phyloP scores from a whole-genome alignment of 2,113 vertebrate species.

The Pituophis catenifer region DNA sequence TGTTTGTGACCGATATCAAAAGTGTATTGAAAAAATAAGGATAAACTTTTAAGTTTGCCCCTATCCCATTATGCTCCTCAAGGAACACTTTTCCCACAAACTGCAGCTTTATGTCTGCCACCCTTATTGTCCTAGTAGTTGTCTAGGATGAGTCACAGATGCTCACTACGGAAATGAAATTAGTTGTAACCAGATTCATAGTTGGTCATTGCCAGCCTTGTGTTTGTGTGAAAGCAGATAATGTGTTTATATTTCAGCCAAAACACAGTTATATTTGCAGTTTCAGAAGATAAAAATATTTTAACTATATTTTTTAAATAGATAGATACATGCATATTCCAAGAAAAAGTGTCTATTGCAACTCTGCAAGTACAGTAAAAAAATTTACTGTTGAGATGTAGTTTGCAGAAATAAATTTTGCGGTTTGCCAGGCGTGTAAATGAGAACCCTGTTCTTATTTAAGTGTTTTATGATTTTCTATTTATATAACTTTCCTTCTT shows the following conservation, averaged over 20 bases:
- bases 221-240: background rate
- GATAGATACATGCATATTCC: background rate
- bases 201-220: background rate
- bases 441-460: background rate
- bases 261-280: background rate
- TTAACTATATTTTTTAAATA: background rate
- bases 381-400: background rate
- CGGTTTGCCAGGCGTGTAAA: background rate
- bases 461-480: background rate
- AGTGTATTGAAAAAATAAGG: background rate
- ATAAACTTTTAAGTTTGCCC: background rate
- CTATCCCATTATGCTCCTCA: background rate
- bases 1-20: background rate
- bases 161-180: background rate
- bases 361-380: background rate
- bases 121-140: background rate
- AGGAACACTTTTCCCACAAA: background rate
- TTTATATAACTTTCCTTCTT: slow-evolving; percentile 27
- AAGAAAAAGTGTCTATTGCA: background rate
- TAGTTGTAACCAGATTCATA: background rate
- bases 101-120: background rate
- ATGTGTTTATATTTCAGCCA: background rate
- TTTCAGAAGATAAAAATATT: background rate
- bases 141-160: background rate
- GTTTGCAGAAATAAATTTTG: background rate